Conservation (phyloP, 2,113 vertebrate species). For the Rousettus leschenaultii region DNA sequence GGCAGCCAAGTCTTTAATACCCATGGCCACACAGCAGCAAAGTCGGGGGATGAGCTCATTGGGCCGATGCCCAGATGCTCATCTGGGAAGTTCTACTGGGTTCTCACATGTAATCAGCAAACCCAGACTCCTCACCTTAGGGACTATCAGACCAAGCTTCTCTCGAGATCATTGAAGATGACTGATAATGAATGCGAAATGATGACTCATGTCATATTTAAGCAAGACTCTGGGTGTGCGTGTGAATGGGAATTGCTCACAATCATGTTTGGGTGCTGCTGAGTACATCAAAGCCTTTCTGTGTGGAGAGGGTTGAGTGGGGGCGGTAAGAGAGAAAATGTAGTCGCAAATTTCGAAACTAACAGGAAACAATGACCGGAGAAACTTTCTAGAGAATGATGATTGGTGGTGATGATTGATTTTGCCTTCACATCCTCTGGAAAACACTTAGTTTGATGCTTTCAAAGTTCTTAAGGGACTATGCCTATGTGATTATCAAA, state of each 20-base stretch:
- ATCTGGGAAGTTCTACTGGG: constrained; percentile 28
- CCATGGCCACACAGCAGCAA: constrained; percentile 41
- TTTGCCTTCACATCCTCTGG: not conserved
- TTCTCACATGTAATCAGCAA: constrained; percentile 16
- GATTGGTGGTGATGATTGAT: not conserved
- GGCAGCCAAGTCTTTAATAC: constrained; percentile 20
- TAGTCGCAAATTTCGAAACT: not conserved
- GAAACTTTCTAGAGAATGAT: not conserved
- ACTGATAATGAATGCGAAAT: constrained; percentile 32
- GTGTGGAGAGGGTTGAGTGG: not conserved
- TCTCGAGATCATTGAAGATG: constrained; percentile 35
- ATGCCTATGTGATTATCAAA: not conserved
- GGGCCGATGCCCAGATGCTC: not conserved
- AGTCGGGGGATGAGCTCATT: not conserved
- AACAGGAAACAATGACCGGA: not conserved
- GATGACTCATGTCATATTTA: constrained; percentile 64
- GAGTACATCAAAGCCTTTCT: constrained; percentile 54
- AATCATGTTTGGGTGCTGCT: constrained; percentile 30
- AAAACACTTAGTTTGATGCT: not conserved
- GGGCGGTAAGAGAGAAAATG: not conserved
- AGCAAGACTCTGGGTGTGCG: constrained; percentile 73
- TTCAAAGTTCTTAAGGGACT: not conserved
- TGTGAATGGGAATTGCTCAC: constrained; percentile 62
- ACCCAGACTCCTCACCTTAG: constrained; percentile 3
- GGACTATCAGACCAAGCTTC: not conserved